Evolutionary conservation across 2,797 vertebrate genomes (phyloP), one percentile per base, ranked within the genome.

Genomic region (Macroramphosus scolopax): DNA sequence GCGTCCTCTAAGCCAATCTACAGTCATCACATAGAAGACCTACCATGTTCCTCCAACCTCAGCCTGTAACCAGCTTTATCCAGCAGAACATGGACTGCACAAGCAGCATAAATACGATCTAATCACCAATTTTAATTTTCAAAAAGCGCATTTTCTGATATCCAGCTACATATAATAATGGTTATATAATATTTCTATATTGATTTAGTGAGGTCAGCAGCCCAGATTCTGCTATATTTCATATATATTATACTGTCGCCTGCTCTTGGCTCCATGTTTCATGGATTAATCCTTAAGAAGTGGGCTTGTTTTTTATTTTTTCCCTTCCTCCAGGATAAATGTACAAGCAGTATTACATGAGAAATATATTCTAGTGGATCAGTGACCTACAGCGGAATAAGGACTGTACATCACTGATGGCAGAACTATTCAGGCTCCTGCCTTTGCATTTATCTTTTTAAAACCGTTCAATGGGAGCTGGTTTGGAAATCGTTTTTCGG

Each of bases 211-310:
- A 63, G 59, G 63, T 43, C 53, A 55, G 45, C 26, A 42, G 34
- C 51, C 39, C 51, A 47, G 18, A 59, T 54, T 58, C 32, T 43
- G 24, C 64, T n/a, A 67, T 77, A 59, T 72, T 57, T 52, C 46
- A 53, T 50, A 38, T 12, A 35, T 60, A 15, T 34, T 39, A 32
- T 43, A 30, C 18, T 49, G 34, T 39, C 10, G 24, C 28, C 42
- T 45, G 4, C 62, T 38, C n/a, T 17, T 26, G 46, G 58, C 60
- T 58, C 30, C 16, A 30, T 63, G 63, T 75, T 77, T 76, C 44
- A 77, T 55, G 20, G 42, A 44, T 68, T 80, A 75, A 84, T 80
- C 79, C 56, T 35, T 8, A 41, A 59, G 54, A 47, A 43, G 38
- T 37, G 18, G 14, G 24, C 48, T 24, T 69, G 55, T 52, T 40